These are phyloP conservation scores for Amphiura filiformis DNA, from an alignment of 35 echinoderm and acorn worm genomes.

Conservation along the genomic window DNA sequence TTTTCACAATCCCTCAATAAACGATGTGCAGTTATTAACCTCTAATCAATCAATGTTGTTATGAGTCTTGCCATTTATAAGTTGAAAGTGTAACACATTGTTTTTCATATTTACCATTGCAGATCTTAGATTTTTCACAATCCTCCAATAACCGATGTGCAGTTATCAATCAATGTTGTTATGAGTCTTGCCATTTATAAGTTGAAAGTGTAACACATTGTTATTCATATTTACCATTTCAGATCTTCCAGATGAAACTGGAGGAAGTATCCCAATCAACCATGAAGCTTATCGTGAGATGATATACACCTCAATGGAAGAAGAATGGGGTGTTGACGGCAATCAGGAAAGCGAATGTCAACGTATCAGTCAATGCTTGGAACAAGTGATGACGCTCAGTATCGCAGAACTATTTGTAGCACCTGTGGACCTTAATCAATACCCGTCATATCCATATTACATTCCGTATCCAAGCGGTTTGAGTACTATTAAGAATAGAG, in stretches of 20 bases:
- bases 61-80: too few species aligned
- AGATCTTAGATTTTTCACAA: too few species aligned
- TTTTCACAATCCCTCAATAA: too few species aligned
- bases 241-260: constrained; percentile 79
- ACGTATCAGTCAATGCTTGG: constrained; percentile 67
- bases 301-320: constrained; percentile 61
- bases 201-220: too few species aligned
- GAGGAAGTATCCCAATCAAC: constrained; percentile 70
- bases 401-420: constrained; percentile 81
- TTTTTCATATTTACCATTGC: too few species aligned
- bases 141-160: too few species aligned
- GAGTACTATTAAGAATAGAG: constrained; percentile 62
- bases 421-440: constrained; percentile 78
- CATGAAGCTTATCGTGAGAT: constrained; percentile 45
- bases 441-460: constrained; percentile 73
- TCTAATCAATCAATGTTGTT: too few species aligned
- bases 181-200: too few species aligned
- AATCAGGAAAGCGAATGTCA: constrained; percentile 71
- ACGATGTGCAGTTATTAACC: too few species aligned
- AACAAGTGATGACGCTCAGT: constrained; percentile 63
- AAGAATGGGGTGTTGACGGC: constrained; percentile 69
- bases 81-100: too few species aligned
- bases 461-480: constrained; percentile 89
- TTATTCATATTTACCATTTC: too few species aligned
- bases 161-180: too few species aligned